Evolutionary conservation across 2,797 vertebrate genomes (phyloP), one percentile per base, ranked within the genome.

Genomic region (Pangasius larnaudii): DNA sequence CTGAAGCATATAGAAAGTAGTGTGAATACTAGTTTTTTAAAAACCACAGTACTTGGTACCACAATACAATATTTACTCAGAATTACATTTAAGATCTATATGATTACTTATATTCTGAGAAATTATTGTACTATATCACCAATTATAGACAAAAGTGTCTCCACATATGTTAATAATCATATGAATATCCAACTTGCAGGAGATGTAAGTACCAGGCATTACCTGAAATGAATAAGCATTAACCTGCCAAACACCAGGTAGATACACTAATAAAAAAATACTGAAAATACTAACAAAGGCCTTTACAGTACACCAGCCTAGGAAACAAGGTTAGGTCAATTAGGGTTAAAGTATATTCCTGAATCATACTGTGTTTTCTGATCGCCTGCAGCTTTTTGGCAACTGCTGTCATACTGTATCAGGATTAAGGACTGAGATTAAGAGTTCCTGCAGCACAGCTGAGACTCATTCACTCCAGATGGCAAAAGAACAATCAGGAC

Each of bases 341-440:
- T 30, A n/a, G 46, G 63, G 81, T 69, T 84, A 69, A 84, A 80
- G 74, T 79, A 46, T 69, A 79, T 79, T 49, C 0, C 13, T 71
- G 51, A 80, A 71, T 85, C 51, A 67, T n/a, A 36, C 58, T 71
- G 27, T 13, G 56, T 79, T 78, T 78, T 79, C 49, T 59, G 27
- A 69, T 88, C 9, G 65, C 42, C 77, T 51, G 61, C 77, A 75
- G 77, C n/a, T 82, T 81, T 75, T 61, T 69, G 79, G 79, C 59
- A 67, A 46, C 49, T 83, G 58, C 69, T 86, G 53, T 82, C 85
- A 49, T 53, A 53, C 42, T 58, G 65, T 74, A 46, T 74, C 63
- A 69, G 89, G 87, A 89, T 91, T 85, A 46, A 88, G 69, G 65
- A 87, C 82, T 75, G 71, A 72, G 86, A 89, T 90, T 88, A 84